Conservation (phyloP, 2,888 invertebrate genomes). For the Xanthostigma xanthostigma region DNA sequence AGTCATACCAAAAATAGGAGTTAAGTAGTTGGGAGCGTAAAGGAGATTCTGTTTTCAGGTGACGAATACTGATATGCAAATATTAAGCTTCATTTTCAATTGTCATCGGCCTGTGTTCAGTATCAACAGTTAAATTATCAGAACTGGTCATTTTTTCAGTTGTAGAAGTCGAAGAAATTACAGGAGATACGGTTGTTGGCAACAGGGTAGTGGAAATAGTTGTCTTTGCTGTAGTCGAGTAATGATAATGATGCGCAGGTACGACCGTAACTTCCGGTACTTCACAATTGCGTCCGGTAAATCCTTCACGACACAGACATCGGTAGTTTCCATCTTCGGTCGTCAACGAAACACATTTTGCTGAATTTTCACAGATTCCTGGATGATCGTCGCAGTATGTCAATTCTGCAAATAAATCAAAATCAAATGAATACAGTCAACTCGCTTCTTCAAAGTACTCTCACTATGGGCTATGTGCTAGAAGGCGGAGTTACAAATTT, state of each 20-base stretch:
- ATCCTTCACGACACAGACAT: slow-evolving; percentile 61
- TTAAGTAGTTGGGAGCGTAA: no score
- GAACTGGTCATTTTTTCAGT: not conserved
- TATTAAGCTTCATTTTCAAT: no score
- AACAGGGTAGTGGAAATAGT: slow-evolving; percentile 1
- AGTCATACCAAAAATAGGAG: no score
- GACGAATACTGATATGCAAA: no score
- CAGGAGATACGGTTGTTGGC: no score
- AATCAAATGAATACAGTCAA: slow-evolving; percentile 6
- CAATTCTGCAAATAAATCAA: slow-evolving; percentile 40
- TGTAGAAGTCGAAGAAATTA: not conserved
- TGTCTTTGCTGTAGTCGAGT: slow-evolving; percentile 10
- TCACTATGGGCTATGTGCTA: no score
- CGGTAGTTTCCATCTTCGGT: slow-evolving; percentile 62
- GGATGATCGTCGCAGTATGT: slow-evolving; percentile 71
- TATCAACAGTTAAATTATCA: no score
- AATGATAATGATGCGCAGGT: slow-evolving; percentile 44
- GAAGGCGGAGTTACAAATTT: no score
- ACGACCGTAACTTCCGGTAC: slow-evolving; percentile 44
- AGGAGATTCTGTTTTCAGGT: no score
- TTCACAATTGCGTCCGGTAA: slow-evolving; percentile 64
- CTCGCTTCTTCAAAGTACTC: not conserved
- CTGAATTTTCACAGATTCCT: slow-evolving; percentile 61
- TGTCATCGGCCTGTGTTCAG: no score
- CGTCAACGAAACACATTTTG: slow-evolving; percentile 63